Conservation (phyloP, 2,797 vertebrate genomes). For the Selene dorsalis region DNA sequence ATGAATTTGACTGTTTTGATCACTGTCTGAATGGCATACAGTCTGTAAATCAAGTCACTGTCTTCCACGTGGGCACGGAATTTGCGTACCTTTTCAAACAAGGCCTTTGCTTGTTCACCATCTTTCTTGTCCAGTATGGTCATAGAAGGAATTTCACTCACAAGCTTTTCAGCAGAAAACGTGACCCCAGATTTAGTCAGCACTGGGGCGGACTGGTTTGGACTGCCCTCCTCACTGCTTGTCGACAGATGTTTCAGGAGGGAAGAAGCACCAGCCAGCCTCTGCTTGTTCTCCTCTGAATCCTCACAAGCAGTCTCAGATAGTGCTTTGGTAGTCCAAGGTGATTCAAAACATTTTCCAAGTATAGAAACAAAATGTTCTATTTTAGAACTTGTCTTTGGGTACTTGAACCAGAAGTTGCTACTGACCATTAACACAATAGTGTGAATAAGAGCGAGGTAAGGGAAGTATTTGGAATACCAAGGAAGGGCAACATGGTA, state of each 20-base stretch:
- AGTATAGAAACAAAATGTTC: slow-evolving; percentile 99
- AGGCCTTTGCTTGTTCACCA: slow-evolving; percentile 97
- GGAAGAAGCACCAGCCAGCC: slow-evolving; percentile 90
- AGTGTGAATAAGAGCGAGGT: slow-evolving; percentile 98
- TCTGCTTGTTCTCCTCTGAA: slow-evolving; percentile 97
- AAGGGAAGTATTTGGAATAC: slow-evolving; percentile 99
- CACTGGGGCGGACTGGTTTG: slow-evolving; percentile 92
- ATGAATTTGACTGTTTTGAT: slow-evolving; percentile 99
- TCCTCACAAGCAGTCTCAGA: slow-evolving; percentile 98
- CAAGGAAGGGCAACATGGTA: slow-evolving; percentile 98
- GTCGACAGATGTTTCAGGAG: slow-evolving; percentile 95
- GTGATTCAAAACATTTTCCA: slow-evolving; percentile 98
- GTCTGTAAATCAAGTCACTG: slow-evolving; percentile 97
- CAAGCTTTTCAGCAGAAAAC: slow-evolving; percentile 94
- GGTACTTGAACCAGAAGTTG: slow-evolving; percentile 99
- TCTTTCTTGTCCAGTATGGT: slow-evolving; percentile 99
- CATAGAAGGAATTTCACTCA: slow-evolving; percentile 94
- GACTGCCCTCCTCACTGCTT: slow-evolving; percentile 96
- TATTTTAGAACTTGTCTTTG: slow-evolving; percentile 99
- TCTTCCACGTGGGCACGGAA: slow-evolving; percentile 97
- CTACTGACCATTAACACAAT: slow-evolving; percentile 99
- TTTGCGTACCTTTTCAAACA: slow-evolving; percentile 98
- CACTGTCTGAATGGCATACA: slow-evolving; percentile 96
- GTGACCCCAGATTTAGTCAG: slow-evolving; percentile 93
- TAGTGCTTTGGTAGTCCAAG: slow-evolving; percentile 98